Percentiles rank a stretch among this genome's conserved stretches.
These are phyloP conservation scores for Pangasius djambal DNA, from an alignment of 2,797 vertebrate genomes.

Conservation along the genomic window DNA sequence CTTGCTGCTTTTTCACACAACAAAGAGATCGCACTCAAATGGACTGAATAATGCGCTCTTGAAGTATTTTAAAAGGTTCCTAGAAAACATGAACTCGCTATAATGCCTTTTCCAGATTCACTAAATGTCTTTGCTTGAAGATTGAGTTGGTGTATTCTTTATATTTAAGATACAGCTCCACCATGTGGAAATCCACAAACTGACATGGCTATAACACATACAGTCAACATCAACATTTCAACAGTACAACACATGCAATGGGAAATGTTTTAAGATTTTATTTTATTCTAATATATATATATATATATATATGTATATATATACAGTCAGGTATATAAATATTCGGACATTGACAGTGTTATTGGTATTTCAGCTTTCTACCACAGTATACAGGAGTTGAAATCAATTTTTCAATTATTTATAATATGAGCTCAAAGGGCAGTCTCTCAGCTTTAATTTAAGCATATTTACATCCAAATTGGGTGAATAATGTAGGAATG, in stretches of 20 bases:
- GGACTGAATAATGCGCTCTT: not conserved
- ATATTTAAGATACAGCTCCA: slow-evolving; percentile 17
- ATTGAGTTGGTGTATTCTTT: not conserved
- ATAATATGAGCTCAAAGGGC: not conserved
- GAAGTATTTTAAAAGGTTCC: not conserved
- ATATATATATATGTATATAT: not conserved
- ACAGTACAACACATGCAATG: not conserved
- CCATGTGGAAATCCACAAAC: slow-evolving; percentile 23
- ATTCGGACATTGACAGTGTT: not conserved
- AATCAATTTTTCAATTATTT: not conserved
- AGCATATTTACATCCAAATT: not conserved
- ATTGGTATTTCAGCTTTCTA: not conserved
- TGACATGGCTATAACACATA: not conserved
- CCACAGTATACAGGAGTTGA: not conserved
- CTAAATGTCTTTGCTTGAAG: not conserved
- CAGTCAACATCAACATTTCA: not conserved
- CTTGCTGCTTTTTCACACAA: not conserved
- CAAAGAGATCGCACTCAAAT: not conserved
- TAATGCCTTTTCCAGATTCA: not conserved
- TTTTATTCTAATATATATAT: not conserved
- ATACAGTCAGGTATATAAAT: not conserved
- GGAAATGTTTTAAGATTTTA: not conserved
- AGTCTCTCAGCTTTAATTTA: not conserved
- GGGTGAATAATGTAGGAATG: not conserved
- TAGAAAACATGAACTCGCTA: not conserved